A percentile compares a stretch with the other conserved stretches of the same genome.
These are phyloP conservation scores for Hydrozoanthus gracilis DNA, from an alignment of 92 coral and sea anemone species.

Conservation along the genomic window DNA sequence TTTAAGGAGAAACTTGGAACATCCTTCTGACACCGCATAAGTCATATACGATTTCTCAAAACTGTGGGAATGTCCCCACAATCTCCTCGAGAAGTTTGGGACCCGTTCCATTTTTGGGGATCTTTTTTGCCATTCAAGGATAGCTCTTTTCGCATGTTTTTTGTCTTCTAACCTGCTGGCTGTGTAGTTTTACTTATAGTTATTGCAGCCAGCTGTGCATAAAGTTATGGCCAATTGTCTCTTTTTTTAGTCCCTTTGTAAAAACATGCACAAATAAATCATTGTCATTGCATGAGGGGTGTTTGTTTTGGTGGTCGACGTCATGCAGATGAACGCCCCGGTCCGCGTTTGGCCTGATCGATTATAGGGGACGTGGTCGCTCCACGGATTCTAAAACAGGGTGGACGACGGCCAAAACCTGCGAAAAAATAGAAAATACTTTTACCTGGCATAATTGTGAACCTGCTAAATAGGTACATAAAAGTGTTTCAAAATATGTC, in stretches of 20 bases:
- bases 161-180: too few species aligned
- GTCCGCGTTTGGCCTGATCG: conserved; percentile 27
- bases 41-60: conserved; percentile 45
- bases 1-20: conserved; percentile 45
- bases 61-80: conserved; percentile 47
- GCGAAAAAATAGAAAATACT: too few species aligned
- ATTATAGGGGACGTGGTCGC: not conserved
- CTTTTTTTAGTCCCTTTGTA: too few species aligned
- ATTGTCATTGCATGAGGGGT: conserved; percentile 21
- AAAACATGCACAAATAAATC: too few species aligned
- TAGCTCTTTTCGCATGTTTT: conserved; percentile 42
- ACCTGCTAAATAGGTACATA: not conserved
- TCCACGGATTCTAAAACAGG: conserved; percentile 18
- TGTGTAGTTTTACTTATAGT: too few species aligned
- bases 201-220: too few species aligned
- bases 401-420: conserved; percentile 38
- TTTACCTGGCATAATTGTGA: conserved; percentile 60
- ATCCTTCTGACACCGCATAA: conserved; percentile 33
- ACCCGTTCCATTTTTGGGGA: conserved; percentile 56
- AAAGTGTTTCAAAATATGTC: not conserved
- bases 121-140: conserved; percentile 50
- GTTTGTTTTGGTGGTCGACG: conserved; percentile 29
- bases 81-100: conserved; percentile 43
- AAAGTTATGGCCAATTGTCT: too few species aligned
- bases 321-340: conserved; percentile 64